These are phyloP conservation scores for Mantis religiosa DNA, from an alignment of 2,888 invertebrate species.

Conservation along the genomic window DNA sequence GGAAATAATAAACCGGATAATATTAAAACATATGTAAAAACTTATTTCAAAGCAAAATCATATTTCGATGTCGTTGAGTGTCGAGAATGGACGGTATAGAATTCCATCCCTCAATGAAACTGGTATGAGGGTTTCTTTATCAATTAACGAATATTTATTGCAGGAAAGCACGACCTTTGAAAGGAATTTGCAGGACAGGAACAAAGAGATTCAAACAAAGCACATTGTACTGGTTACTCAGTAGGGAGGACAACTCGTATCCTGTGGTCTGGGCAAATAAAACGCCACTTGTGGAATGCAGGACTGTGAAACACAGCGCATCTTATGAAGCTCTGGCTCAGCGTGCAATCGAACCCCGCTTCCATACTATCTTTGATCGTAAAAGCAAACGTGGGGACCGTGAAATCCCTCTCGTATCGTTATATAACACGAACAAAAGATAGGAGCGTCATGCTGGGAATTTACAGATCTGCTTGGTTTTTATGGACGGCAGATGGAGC, in stretches of 20 bases:
- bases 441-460: not conserved
- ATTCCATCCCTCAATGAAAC: too few species aligned
- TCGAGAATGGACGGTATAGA: too few species aligned
- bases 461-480: not conserved
- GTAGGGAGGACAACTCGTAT: not conserved
- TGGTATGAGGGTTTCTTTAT: too few species aligned
- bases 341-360: not conserved
- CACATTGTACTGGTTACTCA: too few species aligned
- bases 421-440: not conserved
- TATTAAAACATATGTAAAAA: too few species aligned
- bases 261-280: not conserved
- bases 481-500: not conserved
- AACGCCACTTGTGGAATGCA: not conserved
- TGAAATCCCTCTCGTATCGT: not conserved
- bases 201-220: not conserved
- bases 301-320: not conserved
- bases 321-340: not conserved
- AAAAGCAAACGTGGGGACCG: not conserved
- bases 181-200: not conserved
- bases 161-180: not conserved
- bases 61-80: too few species aligned
- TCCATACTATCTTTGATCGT: not conserved
- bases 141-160: too few species aligned
- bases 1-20: too few species aligned
- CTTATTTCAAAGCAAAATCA: too few species aligned